Percentiles rank a stretch among this genome's conserved stretches.
Evolutionary conservation across 2,113 vertebrate species (phyloP).

Genomic region (Heteronetta atricapilla): DNA sequence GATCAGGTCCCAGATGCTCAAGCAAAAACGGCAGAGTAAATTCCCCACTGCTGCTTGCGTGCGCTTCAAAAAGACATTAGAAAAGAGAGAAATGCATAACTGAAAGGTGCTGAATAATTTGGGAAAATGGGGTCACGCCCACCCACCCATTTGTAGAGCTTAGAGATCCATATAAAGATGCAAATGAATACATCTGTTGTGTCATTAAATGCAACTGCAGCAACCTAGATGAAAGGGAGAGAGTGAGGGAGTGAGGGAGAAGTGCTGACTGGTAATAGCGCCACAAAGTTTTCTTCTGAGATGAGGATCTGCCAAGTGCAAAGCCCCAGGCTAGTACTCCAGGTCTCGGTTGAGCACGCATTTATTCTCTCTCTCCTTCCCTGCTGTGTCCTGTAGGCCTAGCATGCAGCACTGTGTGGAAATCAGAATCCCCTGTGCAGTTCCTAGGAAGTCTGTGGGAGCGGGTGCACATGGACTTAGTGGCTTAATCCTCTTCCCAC

Average conservation of each 20-base stretch:
- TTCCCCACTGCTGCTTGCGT: slow-evolving; percentile 4
- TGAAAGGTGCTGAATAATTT: slow-evolving; percentile 70
- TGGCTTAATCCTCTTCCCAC: not conserved
- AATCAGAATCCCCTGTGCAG: not conserved
- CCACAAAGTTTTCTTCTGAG: slow-evolving; percentile 41
- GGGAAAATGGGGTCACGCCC: slow-evolving; percentile 59
- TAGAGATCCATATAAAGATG: slow-evolving; percentile 67
- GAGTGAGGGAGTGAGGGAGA: slow-evolving; percentile 15
- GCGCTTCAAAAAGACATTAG: slow-evolving; percentile 28
- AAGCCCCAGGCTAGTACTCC: not conserved
- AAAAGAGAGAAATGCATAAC: slow-evolving; percentile 36
- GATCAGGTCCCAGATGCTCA: not conserved
- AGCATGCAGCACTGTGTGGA: not conserved
- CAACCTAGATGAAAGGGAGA: slow-evolving; percentile 63
- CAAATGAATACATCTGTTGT: slow-evolving; percentile 73
- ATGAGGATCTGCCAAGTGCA: slow-evolving; percentile 41
- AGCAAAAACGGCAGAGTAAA: not conserved
- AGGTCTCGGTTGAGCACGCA: not conserved
- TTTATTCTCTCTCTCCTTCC: not conserved
- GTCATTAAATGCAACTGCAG: slow-evolving; percentile 67
- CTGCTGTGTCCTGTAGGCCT: not conserved
- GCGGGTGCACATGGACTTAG: not conserved
- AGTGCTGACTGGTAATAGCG: slow-evolving; percentile 58
- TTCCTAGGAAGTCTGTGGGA: not conserved
- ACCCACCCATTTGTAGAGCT: slow-evolving; percentile 65